Evolutionary conservation across 2,888 invertebrate genomes (phyloP).

Genomic region (Eupithecia subumbrata): DNA sequence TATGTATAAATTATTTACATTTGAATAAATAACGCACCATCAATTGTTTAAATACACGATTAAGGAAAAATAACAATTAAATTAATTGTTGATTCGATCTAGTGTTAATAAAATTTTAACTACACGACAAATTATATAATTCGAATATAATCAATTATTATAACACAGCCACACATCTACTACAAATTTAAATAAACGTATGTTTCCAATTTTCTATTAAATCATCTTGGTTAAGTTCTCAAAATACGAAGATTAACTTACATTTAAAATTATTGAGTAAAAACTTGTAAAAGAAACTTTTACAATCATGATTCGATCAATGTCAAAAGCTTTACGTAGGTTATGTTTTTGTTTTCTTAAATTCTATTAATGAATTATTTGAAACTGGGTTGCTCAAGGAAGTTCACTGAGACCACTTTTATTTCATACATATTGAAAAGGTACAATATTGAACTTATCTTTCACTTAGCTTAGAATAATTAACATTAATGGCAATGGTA

Average conservation of each 20-base stretch:
- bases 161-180: background rate
- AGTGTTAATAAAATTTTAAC: background rate
- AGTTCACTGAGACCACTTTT: background rate
- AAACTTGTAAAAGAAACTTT: background rate
- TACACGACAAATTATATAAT: background rate
- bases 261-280: background rate
- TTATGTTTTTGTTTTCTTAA: background rate
- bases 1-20: slow-evolving; percentile 42
- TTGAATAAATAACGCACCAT: slow-evolving; percentile 35
- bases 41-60: slow-evolving; percentile 38
- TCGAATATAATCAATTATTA: background rate
- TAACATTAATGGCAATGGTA: slow-evolving; percentile 40
- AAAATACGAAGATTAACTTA: background rate
- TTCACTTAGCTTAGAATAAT: slow-evolving; percentile 21
- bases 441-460: background rate
- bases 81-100: background rate
- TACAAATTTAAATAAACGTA: background rate
- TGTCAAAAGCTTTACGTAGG: background rate
- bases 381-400: background rate
- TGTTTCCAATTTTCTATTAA: background rate
- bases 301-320: background rate
- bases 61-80: slow-evolving; percentile 12
- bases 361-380: background rate
- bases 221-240: background rate
- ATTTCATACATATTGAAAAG: background rate